Evolutionary conservation across 2,888 invertebrate species (phyloP).

Genomic region (Cheilosia variabilis): DNA sequence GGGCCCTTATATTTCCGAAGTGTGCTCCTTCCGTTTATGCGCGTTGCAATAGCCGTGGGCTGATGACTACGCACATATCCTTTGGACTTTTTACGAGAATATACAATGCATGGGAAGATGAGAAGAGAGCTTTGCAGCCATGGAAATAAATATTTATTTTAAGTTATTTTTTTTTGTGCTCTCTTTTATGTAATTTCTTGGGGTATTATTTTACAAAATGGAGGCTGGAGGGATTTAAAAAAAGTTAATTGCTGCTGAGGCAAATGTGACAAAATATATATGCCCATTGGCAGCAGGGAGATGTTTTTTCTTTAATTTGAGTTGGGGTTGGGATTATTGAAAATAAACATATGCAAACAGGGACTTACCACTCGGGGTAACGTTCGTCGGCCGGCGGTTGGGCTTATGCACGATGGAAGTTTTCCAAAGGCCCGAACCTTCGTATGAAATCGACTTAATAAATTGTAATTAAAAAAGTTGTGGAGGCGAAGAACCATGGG

Average conservation of each 20-base stretch:
- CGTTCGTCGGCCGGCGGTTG: too few relatives aligned
- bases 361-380: too few relatives aligned
- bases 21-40: slow-evolving; percentile 56
- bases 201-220: not conserved
- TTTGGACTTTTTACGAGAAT: not conserved
- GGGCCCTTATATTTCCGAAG: slow-evolving; percentile 49
- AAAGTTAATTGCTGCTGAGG: not conserved
- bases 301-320: not conserved
- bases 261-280: not conserved
- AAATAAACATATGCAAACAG: too few relatives aligned
- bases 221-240: not conserved
- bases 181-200: not conserved
- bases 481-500: too few relatives aligned
- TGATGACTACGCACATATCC: slow-evolving; percentile 21
- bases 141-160: not conserved
- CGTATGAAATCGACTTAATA: too few relatives aligned
- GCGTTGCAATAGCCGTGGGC: slow-evolving; percentile 54
- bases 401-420: too few relatives aligned
- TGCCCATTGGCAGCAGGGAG: not conserved
- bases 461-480: too few relatives aligned
- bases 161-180: not conserved
- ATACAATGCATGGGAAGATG: not conserved
- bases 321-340: too few relatives aligned
- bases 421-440: too few relatives aligned
- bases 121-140: not conserved